Evolutionary conservation across 2,113 vertebrate genomes (phyloP).

Genomic region (Otis tarda): DNA sequence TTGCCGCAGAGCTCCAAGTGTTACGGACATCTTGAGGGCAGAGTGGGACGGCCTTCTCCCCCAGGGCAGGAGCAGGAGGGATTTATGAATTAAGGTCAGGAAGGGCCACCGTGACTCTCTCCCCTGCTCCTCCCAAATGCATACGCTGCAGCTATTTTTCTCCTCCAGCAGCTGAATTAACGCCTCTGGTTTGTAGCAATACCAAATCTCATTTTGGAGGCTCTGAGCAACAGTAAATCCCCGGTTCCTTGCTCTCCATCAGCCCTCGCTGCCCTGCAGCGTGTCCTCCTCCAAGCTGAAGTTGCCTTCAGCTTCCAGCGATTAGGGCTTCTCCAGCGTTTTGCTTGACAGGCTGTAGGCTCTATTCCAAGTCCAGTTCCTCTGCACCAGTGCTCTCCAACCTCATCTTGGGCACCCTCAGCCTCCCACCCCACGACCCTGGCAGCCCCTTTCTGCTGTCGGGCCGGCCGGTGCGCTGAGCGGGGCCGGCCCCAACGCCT

Average conservation of each 20-base stretch:
- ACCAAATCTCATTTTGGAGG: constrained; percentile 9
- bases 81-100: constrained; percentile 7
- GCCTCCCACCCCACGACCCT: background rate
- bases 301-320: constrained; percentile 40
- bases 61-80: background rate
- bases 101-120: background rate
- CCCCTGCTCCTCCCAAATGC: constrained; percentile 15
- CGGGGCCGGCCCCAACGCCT: fast-evolving
- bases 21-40: background rate
- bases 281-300: constrained; percentile 62
- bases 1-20: background rate
- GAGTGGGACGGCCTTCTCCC: background rate
- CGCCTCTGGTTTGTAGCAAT: constrained; percentile 8
- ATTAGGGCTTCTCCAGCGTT: background rate
- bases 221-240: constrained; percentile 58
- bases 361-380: background rate
- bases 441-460: background rate
- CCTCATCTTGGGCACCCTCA: background rate
- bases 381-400: background rate
- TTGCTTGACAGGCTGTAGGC: background rate
- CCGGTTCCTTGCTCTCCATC: background rate
- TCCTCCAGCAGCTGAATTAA: constrained; percentile 34
- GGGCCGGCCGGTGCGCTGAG: fast-evolving
- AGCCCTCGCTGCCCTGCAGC: background rate
- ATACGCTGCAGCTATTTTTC: background rate